Percentiles rank a stretch among this genome's conserved stretches.
These are phyloP conservation scores for Osmerus mordax DNA, from an alignment of 2,113 vertebrate species.

Conservation along the genomic window DNA sequence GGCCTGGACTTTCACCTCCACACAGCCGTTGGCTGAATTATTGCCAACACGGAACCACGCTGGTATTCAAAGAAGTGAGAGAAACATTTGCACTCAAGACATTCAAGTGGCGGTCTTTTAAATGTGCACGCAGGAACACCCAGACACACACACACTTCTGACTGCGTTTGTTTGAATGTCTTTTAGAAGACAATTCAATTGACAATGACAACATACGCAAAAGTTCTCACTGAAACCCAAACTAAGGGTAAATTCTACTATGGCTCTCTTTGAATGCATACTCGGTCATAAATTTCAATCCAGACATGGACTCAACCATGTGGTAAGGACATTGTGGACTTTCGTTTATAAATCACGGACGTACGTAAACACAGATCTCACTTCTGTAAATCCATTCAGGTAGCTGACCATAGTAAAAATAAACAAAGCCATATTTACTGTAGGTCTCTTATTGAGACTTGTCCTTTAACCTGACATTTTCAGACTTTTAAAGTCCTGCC, in stretches of 20 bases:
- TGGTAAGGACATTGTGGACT: background rate
- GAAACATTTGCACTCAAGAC: constrained; percentile 4
- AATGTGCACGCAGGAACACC: too few species aligned
- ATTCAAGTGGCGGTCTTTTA: too few species aligned
- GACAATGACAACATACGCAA: too few species aligned
- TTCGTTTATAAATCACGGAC: background rate
- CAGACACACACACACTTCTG: too few species aligned
- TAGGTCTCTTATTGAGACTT: background rate
- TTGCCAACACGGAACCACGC: constrained; percentile 29
- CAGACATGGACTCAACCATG: background rate
- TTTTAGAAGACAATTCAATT: too few species aligned
- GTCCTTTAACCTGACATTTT: background rate
- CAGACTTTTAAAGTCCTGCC: background rate
- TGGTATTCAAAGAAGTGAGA: constrained; percentile 45
- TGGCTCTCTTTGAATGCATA: background rate
- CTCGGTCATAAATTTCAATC: background rate
- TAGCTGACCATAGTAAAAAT: background rate
- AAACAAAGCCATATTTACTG: background rate
- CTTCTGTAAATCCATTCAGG: background rate
- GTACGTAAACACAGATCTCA: background rate
- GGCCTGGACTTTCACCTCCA: constrained; percentile 32
- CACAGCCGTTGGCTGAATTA: constrained; percentile 36
- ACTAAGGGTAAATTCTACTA: background rate
- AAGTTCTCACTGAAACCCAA: background rate
- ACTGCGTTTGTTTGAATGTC: too few species aligned